Percentiles rank a stretch among this genome's conserved stretches.
These are phyloP conservation scores for Mesitornis unicolor DNA, from an alignment of 2,113 vertebrate species.

Conservation along the genomic window DNA sequence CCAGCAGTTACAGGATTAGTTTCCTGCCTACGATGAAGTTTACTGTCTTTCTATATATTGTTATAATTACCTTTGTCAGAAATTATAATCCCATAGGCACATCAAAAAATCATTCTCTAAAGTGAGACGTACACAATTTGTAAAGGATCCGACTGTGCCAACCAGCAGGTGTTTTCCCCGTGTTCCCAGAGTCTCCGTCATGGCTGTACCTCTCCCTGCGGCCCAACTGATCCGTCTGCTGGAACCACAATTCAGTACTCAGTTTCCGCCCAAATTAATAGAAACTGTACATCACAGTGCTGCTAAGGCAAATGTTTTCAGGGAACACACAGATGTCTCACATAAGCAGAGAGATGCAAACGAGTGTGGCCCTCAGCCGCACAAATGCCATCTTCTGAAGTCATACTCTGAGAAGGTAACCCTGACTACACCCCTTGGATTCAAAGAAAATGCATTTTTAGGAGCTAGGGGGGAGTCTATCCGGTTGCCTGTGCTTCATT, in stretches of 20 bases:
- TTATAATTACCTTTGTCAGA: not conserved
- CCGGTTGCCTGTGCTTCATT: not conserved
- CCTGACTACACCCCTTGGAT: not conserved
- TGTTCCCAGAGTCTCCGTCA: not conserved
- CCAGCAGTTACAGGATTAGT: not conserved
- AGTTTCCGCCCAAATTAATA: not conserved
- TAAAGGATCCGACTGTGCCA: not conserved
- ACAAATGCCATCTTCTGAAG: not conserved
- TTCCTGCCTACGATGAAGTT: not conserved
- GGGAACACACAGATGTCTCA: not conserved
- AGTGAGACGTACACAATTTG: not conserved
- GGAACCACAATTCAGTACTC: not conserved
- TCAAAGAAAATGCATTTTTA: not conserved
- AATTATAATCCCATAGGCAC: not conserved
- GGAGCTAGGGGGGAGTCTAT: not conserved
- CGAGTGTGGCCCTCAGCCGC: fast-evolving
- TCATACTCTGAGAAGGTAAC: not conserved
- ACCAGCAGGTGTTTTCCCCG: not conserved
- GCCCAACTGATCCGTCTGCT: not conserved
- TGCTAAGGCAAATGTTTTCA: not conserved
- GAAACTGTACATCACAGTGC: not conserved
- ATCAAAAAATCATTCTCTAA: not conserved
- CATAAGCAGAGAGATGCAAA: not conserved
- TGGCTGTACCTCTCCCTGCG: not conserved
- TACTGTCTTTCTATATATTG: not conserved